These are phyloP conservation scores for Phycodurus eques DNA, from an alignment of 2,113 vertebrate species.

Conservation along the genomic window DNA sequence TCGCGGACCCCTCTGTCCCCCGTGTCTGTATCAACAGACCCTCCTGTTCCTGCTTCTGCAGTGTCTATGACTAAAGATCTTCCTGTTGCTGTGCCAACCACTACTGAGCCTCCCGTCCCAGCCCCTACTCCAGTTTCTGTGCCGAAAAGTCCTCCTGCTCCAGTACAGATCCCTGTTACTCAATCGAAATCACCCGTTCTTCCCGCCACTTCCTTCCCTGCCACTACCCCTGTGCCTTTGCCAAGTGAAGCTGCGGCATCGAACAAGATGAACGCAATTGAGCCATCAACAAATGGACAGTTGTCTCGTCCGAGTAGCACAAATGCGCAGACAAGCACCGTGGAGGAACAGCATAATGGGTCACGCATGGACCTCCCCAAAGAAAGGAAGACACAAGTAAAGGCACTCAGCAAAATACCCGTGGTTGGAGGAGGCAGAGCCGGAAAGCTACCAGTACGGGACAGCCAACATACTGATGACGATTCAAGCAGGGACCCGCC, in stretches of 20 bases:
- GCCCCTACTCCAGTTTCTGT: neutral
- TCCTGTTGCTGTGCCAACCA: neutral
- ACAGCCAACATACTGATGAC: constrained; percentile 76
- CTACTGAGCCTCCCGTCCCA: neutral
- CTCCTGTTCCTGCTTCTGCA: neutral
- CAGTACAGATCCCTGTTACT: neutral
- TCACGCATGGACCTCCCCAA: constrained; percentile 64
- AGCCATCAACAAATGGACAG: constrained; percentile 27
- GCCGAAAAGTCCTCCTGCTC: neutral
- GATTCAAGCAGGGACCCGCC: constrained; percentile 81
- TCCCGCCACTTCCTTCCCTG: constrained; percentile 15
- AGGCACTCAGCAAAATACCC: constrained; percentile 73
- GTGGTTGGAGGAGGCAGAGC: constrained; percentile 59
- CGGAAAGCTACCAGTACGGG: constrained; percentile 73
- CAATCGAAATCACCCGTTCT: neutral
- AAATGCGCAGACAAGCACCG: constrained; percentile 6
- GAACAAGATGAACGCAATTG: constrained; percentile 55
- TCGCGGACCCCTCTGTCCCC: constrained; percentile 5
- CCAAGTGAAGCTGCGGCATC: constrained; percentile 46
- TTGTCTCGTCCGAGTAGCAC: constrained; percentile 21
- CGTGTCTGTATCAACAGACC: neutral
- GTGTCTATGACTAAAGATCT: neutral
- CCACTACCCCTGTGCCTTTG: constrained; percentile 13
- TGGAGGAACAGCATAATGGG: constrained; percentile 36
- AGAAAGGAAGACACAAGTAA: constrained; percentile 81